Evolutionary conservation across 2,888 invertebrate species (phyloP).

Genomic region (Nomada ferruginata): DNA sequence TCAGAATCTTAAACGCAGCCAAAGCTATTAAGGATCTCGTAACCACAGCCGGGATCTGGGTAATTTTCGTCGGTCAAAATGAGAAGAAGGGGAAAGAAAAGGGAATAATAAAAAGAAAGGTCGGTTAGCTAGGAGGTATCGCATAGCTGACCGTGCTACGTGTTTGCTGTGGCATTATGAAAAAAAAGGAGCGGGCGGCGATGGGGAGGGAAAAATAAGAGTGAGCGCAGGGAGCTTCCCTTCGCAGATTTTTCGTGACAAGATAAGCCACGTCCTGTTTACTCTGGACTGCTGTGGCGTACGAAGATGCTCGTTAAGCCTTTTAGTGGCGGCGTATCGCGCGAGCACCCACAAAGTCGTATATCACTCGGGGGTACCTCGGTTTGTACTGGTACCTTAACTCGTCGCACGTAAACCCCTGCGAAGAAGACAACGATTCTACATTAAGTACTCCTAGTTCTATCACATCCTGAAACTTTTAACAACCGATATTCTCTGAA

Average conservation of each 20-base stretch:
- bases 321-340: conserved; percentile 82
- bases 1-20: conserved; percentile 38
- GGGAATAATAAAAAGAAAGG: not conserved
- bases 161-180: conserved; percentile 73
- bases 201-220: conserved; percentile 67
- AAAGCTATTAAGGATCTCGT: conserved; percentile 56
- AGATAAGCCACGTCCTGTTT: conserved; percentile 84
- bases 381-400: conserved; percentile 69
- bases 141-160: conserved; percentile 59
- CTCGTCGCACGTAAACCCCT: conserved; percentile 68
- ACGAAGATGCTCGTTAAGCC: conserved; percentile 84
- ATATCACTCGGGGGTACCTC: conserved; percentile 78
- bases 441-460: conserved; percentile 59
- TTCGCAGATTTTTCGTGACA: conserved; percentile 83
- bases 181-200: conserved; percentile 53
- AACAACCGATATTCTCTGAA: conserved; percentile 21
- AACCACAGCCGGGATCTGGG: conserved; percentile 52
- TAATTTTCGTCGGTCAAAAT: conserved; percentile 44
- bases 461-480: conserved; percentile 42
- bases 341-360: conserved; percentile 80
- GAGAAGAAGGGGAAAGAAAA: conserved; percentile 5
- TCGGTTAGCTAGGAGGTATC: conserved; percentile 46
- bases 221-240: conserved; percentile 72
- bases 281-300: conserved; percentile 78
- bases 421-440: conserved; percentile 71